phyloP scores from a whole-genome alignment of 2,797 vertebrate species.

The Urophycis tenuis region DNA sequence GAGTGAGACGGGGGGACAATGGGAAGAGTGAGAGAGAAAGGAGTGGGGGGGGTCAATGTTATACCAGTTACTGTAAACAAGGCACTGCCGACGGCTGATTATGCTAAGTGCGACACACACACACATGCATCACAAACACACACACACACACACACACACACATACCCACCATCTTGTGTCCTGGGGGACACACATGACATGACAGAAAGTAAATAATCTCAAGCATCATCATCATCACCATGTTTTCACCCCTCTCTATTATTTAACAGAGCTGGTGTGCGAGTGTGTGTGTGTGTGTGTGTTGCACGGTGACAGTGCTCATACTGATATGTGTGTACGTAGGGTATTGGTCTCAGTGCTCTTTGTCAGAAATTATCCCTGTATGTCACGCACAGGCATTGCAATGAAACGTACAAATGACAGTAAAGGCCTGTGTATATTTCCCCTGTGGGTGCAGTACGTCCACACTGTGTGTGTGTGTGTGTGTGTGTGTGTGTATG shows the following conservation, averaged over 20 bases:
- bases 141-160: slow-evolving; percentile 35
- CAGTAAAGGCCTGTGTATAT: neutral
- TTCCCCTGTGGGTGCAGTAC: neutral
- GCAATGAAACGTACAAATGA: neutral
- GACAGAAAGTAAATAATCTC: too few species aligned
- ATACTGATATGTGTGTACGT: neutral
- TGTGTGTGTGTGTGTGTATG: slow-evolving; percentile 9
- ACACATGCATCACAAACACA: neutral
- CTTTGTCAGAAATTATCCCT: too few species aligned
- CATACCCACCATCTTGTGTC: neutral
- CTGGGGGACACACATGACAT: neutral
- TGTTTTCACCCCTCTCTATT: too few species aligned
- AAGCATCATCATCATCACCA: too few species aligned
- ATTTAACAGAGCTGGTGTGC: neutral
- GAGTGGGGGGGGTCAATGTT: neutral
- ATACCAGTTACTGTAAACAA: neutral
- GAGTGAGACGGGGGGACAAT: slow-evolving; percentile 34
- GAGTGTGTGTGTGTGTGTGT: neutral
- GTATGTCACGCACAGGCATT: neutral
- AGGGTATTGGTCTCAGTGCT: neutral
- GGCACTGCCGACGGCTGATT: slow-evolving; percentile 2
- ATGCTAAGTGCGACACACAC: slow-evolving; percentile 23
- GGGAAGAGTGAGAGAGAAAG: neutral
- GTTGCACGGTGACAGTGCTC: slow-evolving; percentile 6
- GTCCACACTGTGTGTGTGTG: neutral